Evolutionary conservation across 2,888 invertebrate species (phyloP), one percentile per base, ranked within the genome.

Genomic region (Antitype chi): DNA sequence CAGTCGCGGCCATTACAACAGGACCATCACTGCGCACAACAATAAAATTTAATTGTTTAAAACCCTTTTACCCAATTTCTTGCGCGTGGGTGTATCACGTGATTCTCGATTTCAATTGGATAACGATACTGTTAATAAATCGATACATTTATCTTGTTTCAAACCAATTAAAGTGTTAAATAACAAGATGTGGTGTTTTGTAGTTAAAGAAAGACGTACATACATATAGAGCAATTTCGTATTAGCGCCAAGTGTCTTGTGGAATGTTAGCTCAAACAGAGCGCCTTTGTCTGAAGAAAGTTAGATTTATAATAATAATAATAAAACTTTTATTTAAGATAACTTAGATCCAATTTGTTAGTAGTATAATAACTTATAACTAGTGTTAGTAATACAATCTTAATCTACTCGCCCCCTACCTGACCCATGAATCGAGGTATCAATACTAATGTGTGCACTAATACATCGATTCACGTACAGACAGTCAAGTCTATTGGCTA

Each of bases 61-160:
- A 71, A 62, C 47, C 53, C 70, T 84, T 77, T 80, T 63, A 82
- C 70, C 62, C 70, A 80, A 86, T 73, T 59, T 52, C 63, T 25
- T 43, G 23, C 0, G 52, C 60, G 85, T 85, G 75, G 81, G 85
- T 32, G 83, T 67, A 43, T 49, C 53, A 74, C 23, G 13, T n/a
- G 60, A 25, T 47, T 20, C 52, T 55, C 23, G 53, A 71, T 73
- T 70, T 76, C 52, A 87, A 87, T 87, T 86, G 83, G 76, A 69
- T 79, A 86, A 87, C 79, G 66, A 78, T 75, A 81, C 80, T 70
- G 70, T 53, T 64, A 25, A 60, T 80, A 59, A 72, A 77, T 80
- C 75, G 69, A 82, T 78, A 75, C 82, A 73, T 74, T 80, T 78
- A 81, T 76, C 74, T 85, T 60, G 78, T 67, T 71, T 68, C 47